Percentiles rank a stretch among this genome's conserved stretches.
These are phyloP conservation scores for Eretmocerus hayati DNA, from an alignment of 2,888 invertebrate genomes.

Conservation along the genomic window DNA sequence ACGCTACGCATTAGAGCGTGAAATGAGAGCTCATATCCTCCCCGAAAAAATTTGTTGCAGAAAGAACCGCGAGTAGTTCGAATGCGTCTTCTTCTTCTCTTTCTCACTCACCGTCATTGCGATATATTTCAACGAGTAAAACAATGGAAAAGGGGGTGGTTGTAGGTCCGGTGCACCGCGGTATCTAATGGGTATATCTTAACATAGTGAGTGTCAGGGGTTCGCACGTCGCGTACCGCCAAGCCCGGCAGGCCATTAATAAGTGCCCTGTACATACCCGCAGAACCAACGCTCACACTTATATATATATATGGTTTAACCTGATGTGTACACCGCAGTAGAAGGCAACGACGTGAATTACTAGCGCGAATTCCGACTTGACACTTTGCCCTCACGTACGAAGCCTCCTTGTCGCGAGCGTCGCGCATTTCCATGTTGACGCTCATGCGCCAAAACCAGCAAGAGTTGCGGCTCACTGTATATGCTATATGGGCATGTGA, in stretches of 20 bases:
- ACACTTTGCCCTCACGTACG: constrained; percentile 28
- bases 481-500: no score
- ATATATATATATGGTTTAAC: no score
- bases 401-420: constrained; percentile 6
- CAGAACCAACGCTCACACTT: no score
- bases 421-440: constrained; percentile 21
- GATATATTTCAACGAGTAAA: constrained; percentile 12
- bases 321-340: not conserved
- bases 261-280: constrained; percentile 7
- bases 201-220: constrained; percentile 16
- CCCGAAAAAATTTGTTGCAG: no score
- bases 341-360: constrained; percentile 34
- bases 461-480: no score
- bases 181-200: constrained; percentile 33
- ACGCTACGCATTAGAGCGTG: no score
- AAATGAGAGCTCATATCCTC: no score
- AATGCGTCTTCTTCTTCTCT: not conserved
- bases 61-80: no score
- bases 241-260: constrained; percentile 20
- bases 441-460: no score
- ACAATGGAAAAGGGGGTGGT: constrained; percentile 21
- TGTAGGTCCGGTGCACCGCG: constrained; percentile 25
- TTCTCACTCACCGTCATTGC: not conserved
- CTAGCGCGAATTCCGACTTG: constrained; percentile 35
- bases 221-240: constrained; percentile 12